Evolutionary conservation across 2,797 vertebrate genomes (phyloP).

Genomic region (Pristis pectinata): DNA sequence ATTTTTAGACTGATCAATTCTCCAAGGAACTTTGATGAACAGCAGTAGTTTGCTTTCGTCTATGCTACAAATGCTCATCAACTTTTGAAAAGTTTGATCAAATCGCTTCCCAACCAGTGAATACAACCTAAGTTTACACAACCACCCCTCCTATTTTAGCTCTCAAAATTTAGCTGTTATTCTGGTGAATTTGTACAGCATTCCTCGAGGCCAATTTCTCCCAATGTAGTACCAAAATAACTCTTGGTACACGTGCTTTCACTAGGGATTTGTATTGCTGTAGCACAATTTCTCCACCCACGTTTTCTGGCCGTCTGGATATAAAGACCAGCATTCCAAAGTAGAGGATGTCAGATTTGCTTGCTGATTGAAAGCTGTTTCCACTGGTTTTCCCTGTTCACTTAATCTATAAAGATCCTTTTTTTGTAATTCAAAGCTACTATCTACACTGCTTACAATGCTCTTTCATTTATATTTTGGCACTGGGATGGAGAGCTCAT

Average conservation of each 20-base stretch:
- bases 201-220: not conserved
- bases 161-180: not conserved
- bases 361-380: too few species aligned
- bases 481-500: too few species aligned
- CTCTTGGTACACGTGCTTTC: not conserved
- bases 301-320: not conserved
- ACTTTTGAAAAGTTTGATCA: not conserved
- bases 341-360: too few species aligned
- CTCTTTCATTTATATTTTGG: too few species aligned
- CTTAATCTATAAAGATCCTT: too few species aligned
- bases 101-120: not conserved
- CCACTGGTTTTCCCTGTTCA: too few species aligned
- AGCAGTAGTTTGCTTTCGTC: not conserved
- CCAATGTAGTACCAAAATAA: too few species aligned
- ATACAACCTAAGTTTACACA: not conserved
- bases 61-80: not conserved
- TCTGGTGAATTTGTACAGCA: not conserved
- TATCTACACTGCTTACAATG: too few species aligned
- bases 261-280: not conserved
- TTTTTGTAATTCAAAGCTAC: too few species aligned
- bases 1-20: not conserved
- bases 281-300: not conserved
- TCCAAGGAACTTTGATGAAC: not conserved
- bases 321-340: not conserved
- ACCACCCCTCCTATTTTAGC: not conserved